These are phyloP conservation scores for Acanthosepion pharaonis DNA, from an alignment of 2,888 invertebrate genomes.

Conservation along the genomic window DNA sequence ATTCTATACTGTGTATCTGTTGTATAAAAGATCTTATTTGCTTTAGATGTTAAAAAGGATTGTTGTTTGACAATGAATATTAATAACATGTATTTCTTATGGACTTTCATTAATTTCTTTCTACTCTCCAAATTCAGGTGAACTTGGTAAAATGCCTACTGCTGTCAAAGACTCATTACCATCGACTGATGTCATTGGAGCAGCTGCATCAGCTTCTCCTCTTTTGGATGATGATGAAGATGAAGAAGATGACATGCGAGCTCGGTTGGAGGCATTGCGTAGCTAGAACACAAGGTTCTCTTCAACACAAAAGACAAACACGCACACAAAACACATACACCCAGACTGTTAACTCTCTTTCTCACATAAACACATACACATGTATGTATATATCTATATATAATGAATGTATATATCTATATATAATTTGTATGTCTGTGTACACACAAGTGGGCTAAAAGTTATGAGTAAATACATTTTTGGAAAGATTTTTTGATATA, in stretches of 20 bases:
- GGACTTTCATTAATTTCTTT: not conserved
- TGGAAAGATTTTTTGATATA: slow-evolving; percentile 12
- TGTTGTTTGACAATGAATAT: no score
- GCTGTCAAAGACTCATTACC: slow-evolving; percentile 77
- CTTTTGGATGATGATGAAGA: slow-evolving; percentile 82
- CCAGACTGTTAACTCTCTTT: not conserved
- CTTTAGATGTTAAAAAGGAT: no score
- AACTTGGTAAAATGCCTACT: slow-evolving; percentile 91
- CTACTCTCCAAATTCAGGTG: slow-evolving; percentile 77
- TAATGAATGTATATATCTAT: slow-evolving; percentile 33
- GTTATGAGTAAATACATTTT: slow-evolving; percentile 25
- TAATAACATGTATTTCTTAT: no score
- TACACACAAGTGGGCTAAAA: not conserved
- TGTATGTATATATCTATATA: slow-evolving; percentile 33
- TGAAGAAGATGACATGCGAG: slow-evolving; percentile 94
- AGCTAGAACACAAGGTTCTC: slow-evolving; percentile 79
- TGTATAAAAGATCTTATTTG: no score
- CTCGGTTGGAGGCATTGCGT: slow-evolving; percentile 87
- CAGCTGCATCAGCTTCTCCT: slow-evolving; percentile 55
- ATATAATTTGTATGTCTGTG: slow-evolving; percentile 33
- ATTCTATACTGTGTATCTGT: no score
- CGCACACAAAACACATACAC: not conserved
- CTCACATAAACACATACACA: not conserved
- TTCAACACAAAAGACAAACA: not conserved
- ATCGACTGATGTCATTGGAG: slow-evolving; percentile 56